A percentile compares a stretch with the other conserved stretches of the same genome.
Evolutionary conservation across 2,113 vertebrate genomes (phyloP).

Genomic region (Progne subis): DNA sequence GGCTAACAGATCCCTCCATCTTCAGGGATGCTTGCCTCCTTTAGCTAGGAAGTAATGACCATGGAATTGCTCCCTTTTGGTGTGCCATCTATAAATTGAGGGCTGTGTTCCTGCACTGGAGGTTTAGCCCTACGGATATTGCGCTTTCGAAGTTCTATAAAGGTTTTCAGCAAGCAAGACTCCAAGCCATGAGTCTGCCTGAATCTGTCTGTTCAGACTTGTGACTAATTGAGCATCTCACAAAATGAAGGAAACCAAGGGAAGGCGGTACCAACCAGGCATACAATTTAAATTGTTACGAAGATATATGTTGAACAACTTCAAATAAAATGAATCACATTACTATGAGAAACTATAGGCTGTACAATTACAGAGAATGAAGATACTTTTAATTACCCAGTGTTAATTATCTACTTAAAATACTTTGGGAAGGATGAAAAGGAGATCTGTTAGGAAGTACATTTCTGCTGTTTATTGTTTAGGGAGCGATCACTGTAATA

Average conservation of each 20-base stretch:
- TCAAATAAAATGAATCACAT: slow-evolving; percentile 10
- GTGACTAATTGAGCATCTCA: neutral
- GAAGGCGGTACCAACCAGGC: neutral
- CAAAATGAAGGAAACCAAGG: neutral
- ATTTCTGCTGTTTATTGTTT: neutral
- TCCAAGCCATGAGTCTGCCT: neutral
- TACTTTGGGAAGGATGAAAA: neutral
- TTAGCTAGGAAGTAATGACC: neutral
- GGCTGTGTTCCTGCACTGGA: neutral
- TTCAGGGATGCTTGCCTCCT: neutral
- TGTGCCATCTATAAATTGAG: neutral
- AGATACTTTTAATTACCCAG: slow-evolving; percentile 2
- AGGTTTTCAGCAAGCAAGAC: neutral
- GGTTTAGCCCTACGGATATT: neutral
- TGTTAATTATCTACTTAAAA: slow-evolving; percentile 11
- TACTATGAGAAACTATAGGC: slow-evolving; percentile 22
- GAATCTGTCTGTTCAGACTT: neutral
- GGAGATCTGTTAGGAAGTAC: neutral
- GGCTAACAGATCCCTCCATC: neutral
- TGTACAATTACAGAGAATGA: neutral
- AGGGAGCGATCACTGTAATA: neutral
- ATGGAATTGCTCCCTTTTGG: neutral
- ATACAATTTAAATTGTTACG: slow-evolving; percentile 17
- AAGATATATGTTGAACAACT: slow-evolving; percentile 18
- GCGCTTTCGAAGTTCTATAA: neutral